phyloP scores from a whole-genome alignment of 2,113 vertebrate species.

The Megaleporinus macrocephalus region DNA sequence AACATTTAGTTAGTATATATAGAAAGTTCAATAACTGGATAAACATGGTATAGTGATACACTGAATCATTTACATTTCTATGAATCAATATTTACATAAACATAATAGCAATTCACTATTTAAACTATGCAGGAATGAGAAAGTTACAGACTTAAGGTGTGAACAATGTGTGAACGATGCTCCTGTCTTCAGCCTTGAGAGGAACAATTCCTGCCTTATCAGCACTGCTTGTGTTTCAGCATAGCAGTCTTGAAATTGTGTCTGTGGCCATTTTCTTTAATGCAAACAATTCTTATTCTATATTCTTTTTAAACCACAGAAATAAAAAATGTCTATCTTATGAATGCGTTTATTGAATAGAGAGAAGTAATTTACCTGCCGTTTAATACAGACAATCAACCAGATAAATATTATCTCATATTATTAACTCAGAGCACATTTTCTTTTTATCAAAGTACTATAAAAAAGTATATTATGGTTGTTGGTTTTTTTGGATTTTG shows the following conservation, averaged over 20 bases:
- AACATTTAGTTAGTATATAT: too few relatives aligned
- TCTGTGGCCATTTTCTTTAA: conserved; percentile 12
- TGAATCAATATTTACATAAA: conserved; percentile 16
- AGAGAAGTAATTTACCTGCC: too few relatives aligned
- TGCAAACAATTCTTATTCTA: background rate
- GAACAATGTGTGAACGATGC: conserved; percentile 34
- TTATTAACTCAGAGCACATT: too few relatives aligned
- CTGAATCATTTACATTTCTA: background rate
- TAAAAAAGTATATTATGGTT: background rate
- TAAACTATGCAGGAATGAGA: conserved; percentile 20
- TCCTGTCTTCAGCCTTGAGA: conserved; percentile 31
- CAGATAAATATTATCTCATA: too few relatives aligned
- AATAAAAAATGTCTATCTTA: background rate
- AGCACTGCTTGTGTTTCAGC: conserved; percentile 24
- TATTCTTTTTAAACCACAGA: background rate
- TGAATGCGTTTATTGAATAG: too few relatives aligned
- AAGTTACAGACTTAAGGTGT: conserved; percentile 29
- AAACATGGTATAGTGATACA: too few relatives aligned
- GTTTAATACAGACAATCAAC: too few relatives aligned
- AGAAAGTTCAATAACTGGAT: too few relatives aligned
- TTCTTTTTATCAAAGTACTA: background rate
- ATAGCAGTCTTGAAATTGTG: conserved; percentile 1
- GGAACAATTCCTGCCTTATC: conserved; percentile 19
- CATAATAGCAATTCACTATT: background rate
- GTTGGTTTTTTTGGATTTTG: too few relatives aligned